These are phyloP conservation scores for Hydrolagus colliei DNA, from an alignment of 2,797 vertebrate genomes.

Conservation along the genomic window DNA sequence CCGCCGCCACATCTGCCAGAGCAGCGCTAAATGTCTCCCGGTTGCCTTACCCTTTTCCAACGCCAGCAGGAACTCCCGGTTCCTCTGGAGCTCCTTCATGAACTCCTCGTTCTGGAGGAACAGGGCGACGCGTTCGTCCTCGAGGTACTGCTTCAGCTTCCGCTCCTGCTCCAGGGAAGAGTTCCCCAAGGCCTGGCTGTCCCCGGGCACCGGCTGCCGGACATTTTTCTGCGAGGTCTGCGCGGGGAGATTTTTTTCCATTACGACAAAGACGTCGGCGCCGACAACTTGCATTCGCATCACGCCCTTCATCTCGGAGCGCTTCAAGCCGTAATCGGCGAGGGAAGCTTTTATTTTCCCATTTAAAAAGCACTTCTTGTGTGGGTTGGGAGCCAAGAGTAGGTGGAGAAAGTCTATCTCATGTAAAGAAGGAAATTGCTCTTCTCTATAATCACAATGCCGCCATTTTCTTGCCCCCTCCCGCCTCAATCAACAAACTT, in stretches of 20 bases:
- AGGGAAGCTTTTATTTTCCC: too few species aligned
- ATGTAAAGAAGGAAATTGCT: too few species aligned
- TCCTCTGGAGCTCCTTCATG: slow-evolving; percentile 91
- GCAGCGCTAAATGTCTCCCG: background rate
- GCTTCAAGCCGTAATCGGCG: too few species aligned
- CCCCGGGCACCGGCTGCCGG: slow-evolving; percentile 18
- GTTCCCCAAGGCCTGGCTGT: slow-evolving; percentile 38
- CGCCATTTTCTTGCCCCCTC: too few species aligned
- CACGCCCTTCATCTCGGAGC: background rate
- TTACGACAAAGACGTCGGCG: background rate
- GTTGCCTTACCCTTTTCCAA: slow-evolving; percentile 77
- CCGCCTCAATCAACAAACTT: too few species aligned
- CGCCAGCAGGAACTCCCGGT: slow-evolving; percentile 86
- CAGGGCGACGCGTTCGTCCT: slow-evolving; percentile 87
- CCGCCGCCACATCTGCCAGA: too few species aligned
- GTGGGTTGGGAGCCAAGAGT: too few species aligned
- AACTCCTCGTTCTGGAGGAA: slow-evolving; percentile 96
- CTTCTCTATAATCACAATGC: too few species aligned
- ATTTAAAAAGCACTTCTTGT: too few species aligned
- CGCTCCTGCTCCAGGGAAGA: slow-evolving; percentile 68
- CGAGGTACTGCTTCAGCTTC: slow-evolving; percentile 87
- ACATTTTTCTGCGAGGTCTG: slow-evolving; percentile 12
- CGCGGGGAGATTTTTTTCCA: background rate
- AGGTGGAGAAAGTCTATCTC: too few species aligned
- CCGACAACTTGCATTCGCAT: background rate